Evolutionary conservation across 2,797 vertebrate species (phyloP).

Genomic region (Triplophysa yarkandensis): DNA sequence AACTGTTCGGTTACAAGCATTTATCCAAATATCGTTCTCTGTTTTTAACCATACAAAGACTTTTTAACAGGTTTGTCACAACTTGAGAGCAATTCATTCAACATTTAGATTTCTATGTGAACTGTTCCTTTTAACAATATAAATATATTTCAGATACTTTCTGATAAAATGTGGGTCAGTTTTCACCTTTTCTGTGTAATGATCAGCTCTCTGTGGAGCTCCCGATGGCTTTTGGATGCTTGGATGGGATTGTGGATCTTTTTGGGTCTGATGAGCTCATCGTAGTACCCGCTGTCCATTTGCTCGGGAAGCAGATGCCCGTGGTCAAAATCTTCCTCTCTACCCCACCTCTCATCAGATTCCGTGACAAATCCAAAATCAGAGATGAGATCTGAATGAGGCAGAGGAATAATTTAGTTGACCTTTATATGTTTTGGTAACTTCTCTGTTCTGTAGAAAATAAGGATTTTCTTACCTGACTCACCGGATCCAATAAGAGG

Average conservation of each 20-base stretch:
- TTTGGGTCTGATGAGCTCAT: conserved; percentile 87
- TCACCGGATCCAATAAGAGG: conserved; percentile 46
- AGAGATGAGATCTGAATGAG: conserved; percentile 60
- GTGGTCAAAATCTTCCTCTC: conserved; percentile 38
- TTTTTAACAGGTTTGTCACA: too few relatives aligned
- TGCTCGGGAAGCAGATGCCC: conserved; percentile 58
- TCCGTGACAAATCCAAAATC: conserved; percentile 66
- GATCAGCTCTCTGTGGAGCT: conserved; percentile 84
- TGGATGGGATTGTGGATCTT: conserved; percentile 84
- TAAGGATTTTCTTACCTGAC: not conserved
- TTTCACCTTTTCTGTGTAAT: conserved; percentile 84
- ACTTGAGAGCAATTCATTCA: too few relatives aligned
- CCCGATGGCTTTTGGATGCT: conserved; percentile 84
- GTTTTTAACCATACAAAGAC: too few relatives aligned
- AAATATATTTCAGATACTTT: conserved; percentile 25
- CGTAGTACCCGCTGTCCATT: conserved; percentile 77
- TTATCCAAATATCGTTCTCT: too few relatives aligned
- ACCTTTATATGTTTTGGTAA: not conserved
- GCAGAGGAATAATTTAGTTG: not conserved
- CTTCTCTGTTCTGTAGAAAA: not conserved
- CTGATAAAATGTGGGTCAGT: conserved; percentile 24
- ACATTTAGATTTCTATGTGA: too few relatives aligned
- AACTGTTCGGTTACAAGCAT: too few relatives aligned
- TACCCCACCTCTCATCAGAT: conserved; percentile 64
- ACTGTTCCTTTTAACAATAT: too few relatives aligned